Evolutionary conservation across 2,888 invertebrate species (phyloP).

Genomic region (Tryphoninae sp.): DNA sequence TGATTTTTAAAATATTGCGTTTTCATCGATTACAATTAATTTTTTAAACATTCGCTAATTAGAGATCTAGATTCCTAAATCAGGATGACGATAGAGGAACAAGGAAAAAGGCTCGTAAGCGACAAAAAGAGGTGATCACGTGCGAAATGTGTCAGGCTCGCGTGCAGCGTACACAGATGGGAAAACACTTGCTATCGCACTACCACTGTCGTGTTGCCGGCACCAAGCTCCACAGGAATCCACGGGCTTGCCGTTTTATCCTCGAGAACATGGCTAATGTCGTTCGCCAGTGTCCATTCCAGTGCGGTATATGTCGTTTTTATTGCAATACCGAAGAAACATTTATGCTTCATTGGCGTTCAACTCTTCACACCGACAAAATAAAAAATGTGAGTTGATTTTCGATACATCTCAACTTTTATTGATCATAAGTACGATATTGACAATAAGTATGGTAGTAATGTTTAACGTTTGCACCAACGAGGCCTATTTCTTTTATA

Average conservation of each 20-base stretch:
- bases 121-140: constrained; percentile 84
- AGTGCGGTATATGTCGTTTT: constrained; percentile 92
- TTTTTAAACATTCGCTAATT: not conserved
- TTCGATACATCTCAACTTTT: constrained; percentile 1
- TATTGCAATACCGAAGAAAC: constrained; percentile 90
- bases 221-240: constrained; percentile 84
- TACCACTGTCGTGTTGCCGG: constrained; percentile 89
- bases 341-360: constrained; percentile 89
- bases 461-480: too few relatives aligned
- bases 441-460: too few relatives aligned
- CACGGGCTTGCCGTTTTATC: constrained; percentile 85
- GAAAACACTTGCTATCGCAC: constrained; percentile 93
- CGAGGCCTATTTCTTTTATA: too few relatives aligned
- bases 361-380: constrained; percentile 84
- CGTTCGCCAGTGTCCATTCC: constrained; percentile 91
- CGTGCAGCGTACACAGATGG: constrained; percentile 87
- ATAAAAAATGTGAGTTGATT: constrained; percentile 79
- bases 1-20: not conserved
- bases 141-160: constrained; percentile 89
- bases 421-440: not conserved
- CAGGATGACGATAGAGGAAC: constrained; percentile 33
- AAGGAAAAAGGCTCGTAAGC: constrained; percentile 82
- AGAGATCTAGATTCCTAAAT: constrained; percentile 48
- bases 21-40: not conserved
- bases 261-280: constrained; percentile 90